These are phyloP conservation scores for Lota lota DNA, from an alignment of 2,113 vertebrate species.

Conservation along the genomic window DNA sequence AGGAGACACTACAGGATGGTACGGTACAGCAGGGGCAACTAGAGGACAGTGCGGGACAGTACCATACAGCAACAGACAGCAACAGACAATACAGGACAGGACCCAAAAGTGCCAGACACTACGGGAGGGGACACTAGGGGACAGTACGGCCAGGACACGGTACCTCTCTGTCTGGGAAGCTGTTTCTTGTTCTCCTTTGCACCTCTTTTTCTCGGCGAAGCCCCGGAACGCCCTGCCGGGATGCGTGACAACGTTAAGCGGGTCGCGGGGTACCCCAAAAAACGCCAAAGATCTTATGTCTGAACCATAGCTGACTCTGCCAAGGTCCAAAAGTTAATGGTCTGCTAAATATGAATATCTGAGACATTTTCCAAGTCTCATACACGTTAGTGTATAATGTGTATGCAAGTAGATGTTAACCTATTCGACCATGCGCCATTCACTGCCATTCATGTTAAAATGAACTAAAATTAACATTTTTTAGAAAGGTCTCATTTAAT, in stretches of 20 bases:
- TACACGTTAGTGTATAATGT: no score
- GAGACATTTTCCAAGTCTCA: no score
- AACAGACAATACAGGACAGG: slow-evolving; percentile 37
- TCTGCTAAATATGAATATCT: no score
- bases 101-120: not conserved
- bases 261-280: not conserved
- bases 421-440: no score
- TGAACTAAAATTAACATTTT: no score
- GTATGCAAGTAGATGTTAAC: no score
- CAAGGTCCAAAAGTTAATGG: not conserved
- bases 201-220: slow-evolving; percentile 94
- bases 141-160: slow-evolving; percentile 68
- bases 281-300: not conserved
- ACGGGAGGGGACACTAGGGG: not conserved
- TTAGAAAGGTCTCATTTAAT: no score
- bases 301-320: not conserved
- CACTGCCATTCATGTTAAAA: no score
- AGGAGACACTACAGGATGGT: no score
- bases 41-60: no score
- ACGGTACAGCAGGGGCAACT: no score
- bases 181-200: slow-evolving; percentile 90
- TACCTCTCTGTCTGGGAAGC: slow-evolving; percentile 93
- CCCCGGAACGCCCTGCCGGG: slow-evolving; percentile 95
- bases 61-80: slow-evolving; percentile 15
- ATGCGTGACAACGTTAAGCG: slow-evolving; percentile 68